Evolutionary conservation across 2,113 vertebrate genomes (phyloP).

Genomic region (Crypturellus undulatus): DNA sequence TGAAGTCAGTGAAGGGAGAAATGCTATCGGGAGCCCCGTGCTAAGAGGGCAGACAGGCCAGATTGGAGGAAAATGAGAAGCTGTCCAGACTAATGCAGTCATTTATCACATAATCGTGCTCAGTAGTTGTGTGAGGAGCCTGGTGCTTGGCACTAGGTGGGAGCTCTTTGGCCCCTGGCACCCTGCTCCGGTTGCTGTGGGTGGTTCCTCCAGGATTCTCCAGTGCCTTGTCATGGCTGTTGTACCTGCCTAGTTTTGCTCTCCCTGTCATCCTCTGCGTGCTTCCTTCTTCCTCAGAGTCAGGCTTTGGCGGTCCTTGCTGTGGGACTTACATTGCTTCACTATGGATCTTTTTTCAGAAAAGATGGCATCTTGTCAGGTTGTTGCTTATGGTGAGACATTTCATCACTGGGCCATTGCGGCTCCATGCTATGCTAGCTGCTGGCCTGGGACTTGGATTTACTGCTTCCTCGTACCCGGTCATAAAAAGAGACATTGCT

Average conservation of each 20-base stretch:
- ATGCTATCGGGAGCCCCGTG: constrained; percentile 74
- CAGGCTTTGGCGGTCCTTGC: neutral
- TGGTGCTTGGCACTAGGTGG: constrained; percentile 25
- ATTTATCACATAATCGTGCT: constrained; percentile 76
- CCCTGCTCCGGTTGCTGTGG: constrained; percentile 9
- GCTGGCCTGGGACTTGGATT: neutral
- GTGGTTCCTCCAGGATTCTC: neutral
- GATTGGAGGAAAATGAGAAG: constrained; percentile 77
- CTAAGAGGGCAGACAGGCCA: constrained; percentile 78
- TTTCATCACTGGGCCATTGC: neutral
- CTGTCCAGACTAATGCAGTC: constrained; percentile 76
- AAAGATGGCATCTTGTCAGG: neutral
- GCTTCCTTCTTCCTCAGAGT: neutral
- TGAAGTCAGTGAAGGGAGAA: constrained; percentile 75
- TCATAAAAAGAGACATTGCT: neutral
- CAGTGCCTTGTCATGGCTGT: neutral
- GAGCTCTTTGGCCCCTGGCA: constrained; percentile 14
- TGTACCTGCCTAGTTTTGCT: neutral
- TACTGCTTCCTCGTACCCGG: constrained; percentile 16
- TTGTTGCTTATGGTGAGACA: neutral
- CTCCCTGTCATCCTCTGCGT: accelerated
- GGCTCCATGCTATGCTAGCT: neutral
- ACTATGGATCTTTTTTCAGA: neutral
- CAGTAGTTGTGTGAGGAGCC: constrained; percentile 24
- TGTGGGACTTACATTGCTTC: accelerated